These are phyloP conservation scores for Drosophila parabipectinata DNA, from an alignment of 1,140 invertebrate species.

Conservation along the genomic window DNA sequence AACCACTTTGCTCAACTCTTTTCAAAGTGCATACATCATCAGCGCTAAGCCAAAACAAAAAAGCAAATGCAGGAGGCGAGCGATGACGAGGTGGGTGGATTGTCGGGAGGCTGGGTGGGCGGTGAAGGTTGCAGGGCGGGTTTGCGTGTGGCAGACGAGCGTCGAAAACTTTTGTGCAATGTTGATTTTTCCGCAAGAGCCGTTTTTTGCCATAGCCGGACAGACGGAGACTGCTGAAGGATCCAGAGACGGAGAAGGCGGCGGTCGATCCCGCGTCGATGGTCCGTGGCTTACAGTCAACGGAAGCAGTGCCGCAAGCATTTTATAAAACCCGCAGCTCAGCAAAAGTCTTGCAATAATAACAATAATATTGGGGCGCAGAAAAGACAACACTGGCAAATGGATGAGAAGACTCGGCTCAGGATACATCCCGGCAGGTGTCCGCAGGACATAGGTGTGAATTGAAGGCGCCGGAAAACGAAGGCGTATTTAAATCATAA, in stretches of 20 bases:
- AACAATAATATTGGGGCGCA: constrained; percentile 77
- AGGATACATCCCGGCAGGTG: not conserved
- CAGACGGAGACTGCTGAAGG: constrained; percentile 15
- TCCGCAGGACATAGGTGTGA: constrained; percentile 24
- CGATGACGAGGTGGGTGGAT: constrained; percentile 20
- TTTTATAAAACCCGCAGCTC: constrained; percentile 74
- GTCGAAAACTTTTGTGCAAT: constrained; percentile 78
- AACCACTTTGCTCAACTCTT: constrained; percentile 82
- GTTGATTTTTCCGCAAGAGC: constrained; percentile 81
- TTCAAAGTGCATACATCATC: constrained; percentile 82
- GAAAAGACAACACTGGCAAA: constrained; percentile 44
- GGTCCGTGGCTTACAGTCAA: constrained; percentile 21
- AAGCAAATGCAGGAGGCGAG: constrained; percentile 59
- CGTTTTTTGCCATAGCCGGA: constrained; percentile 70
- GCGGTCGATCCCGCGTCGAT: constrained; percentile 18
- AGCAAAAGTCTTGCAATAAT: constrained; percentile 76
- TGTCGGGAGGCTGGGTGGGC: constrained; percentile 4
- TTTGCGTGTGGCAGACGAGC: constrained; percentile 6
- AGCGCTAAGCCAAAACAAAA: constrained; percentile 81
- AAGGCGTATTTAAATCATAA: not conserved
- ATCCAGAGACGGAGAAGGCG: constrained; percentile 11
- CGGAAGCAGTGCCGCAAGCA: constrained; percentile 57
- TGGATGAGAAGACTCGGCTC: constrained; percentile 52
- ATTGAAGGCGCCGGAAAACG: not conserved
- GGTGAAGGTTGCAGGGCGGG: constrained; percentile 6